Percentiles rank a stretch among this genome's conserved stretches.
phyloP scores from a whole-genome alignment of 2,888 invertebrate species.

The Philopedon plagiatum region DNA sequence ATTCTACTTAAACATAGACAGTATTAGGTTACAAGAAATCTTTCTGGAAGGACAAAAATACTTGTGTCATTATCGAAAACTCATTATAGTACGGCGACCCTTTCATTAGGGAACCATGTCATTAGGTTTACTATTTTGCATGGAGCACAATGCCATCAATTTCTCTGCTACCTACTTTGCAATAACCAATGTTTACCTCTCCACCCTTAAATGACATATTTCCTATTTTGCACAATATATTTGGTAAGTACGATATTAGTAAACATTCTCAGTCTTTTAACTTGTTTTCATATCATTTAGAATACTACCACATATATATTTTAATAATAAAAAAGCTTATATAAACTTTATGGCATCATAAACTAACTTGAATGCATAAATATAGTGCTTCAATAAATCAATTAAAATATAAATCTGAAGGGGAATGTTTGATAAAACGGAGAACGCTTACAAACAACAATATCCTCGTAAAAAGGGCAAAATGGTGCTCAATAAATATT shows the following conservation, averaged over 20 bases:
- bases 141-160: conserved; percentile 75
- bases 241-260: not conserved
- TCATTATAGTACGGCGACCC: conserved; percentile 16
- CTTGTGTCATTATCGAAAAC: not conserved
- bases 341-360: too few relatives aligned
- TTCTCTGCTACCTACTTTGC: conserved; percentile 72
- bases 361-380: too few relatives aligned
- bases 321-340: not conserved
- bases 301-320: not conserved
- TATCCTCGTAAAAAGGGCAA: too few relatives aligned
- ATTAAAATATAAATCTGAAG: too few relatives aligned
- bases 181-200: not conserved
- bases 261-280: not conserved
- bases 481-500: too few relatives aligned
- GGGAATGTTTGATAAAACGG: too few relatives aligned
- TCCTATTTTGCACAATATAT: not conserved
- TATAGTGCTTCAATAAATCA: too few relatives aligned
- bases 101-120: conserved; percentile 81
- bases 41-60: not conserved
- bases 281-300: not conserved
- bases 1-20: too few relatives aligned
- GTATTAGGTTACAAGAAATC: not conserved
- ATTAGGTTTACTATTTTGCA: conserved; percentile 86
- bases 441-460: too few relatives aligned
- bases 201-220: not conserved